Evolutionary conservation across 2,797 vertebrate genomes (phyloP).

Genomic region (Gymnocypris eckloni): DNA sequence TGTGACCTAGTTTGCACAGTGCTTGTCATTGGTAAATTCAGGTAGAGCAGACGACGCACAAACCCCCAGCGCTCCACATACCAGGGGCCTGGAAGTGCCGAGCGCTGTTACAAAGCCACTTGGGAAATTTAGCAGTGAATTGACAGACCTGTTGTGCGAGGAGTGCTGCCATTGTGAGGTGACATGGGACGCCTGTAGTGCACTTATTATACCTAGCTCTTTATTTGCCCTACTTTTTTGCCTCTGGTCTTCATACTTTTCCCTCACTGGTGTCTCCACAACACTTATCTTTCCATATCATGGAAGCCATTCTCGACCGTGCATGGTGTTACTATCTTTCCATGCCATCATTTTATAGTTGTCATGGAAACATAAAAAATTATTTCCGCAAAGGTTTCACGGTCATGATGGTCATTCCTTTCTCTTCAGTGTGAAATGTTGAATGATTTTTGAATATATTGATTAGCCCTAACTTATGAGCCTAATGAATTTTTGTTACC

Average conservation of each 20-base stretch:
- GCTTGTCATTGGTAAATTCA: slow-evolving; percentile 35
- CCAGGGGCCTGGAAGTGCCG: slow-evolving; percentile 23
- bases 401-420: slow-evolving; percentile 41
- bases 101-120: slow-evolving; percentile 16
- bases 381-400: slow-evolving; percentile 32
- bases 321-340: slow-evolving; percentile 15
- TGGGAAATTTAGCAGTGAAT: slow-evolving; percentile 48
- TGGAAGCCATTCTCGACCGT: slow-evolving; percentile 7
- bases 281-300: slow-evolving; percentile 1
- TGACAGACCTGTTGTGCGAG: not conserved
- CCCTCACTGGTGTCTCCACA: slow-evolving; percentile 10
- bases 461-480: not conserved
- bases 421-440: slow-evolving; percentile 8
- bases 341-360: slow-evolving; percentile 50
- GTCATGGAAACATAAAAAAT: slow-evolving; percentile 56
- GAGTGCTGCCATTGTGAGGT: slow-evolving; percentile 15
- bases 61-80: not conserved
- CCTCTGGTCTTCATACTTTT: not conserved
- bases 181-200: slow-evolving; percentile 31
- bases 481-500: not conserved
- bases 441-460: not conserved
- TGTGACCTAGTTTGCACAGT: slow-evolving; percentile 31
- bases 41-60: not conserved
- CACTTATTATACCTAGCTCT: slow-evolving; percentile 32
- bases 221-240: slow-evolving; percentile 49